Percentiles rank a stretch among this genome's conserved stretches.
Conservation (phyloP, 2,797 vertebrate genomes). For the Apogon talboti region DNA sequence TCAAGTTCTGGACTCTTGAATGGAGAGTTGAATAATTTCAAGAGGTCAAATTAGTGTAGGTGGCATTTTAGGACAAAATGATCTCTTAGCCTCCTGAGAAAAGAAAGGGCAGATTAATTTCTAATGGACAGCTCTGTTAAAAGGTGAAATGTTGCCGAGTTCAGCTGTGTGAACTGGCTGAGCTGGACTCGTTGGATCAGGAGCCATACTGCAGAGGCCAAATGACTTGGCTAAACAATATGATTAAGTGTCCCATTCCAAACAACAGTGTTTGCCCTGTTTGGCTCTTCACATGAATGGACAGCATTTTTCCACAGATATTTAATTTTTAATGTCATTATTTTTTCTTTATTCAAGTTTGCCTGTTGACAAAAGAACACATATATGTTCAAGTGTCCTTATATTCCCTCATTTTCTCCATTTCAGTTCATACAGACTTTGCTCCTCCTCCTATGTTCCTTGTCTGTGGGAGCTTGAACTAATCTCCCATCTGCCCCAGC, state of each 20-base stretch:
- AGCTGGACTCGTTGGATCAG: background rate
- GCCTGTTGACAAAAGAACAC: background rate
- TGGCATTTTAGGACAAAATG: no score
- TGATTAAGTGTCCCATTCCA: background rate
- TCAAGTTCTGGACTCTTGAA: no score
- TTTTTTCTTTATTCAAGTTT: background rate
- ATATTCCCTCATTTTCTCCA: conserved; percentile 39
- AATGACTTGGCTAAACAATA: background rate
- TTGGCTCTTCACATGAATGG: background rate
- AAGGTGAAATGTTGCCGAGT: no score
- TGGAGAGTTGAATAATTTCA: no score
- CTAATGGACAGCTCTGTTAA: no score
- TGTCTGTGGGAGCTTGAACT: conserved; percentile 76
- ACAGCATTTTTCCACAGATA: background rate
- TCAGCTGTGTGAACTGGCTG: background rate
- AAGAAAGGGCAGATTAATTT: no score
- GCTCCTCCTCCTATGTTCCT: conserved; percentile 50
- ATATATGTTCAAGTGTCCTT: conserved; percentile 26
- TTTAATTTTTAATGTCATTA: background rate
- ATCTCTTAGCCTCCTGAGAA: no score
- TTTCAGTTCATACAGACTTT: conserved; percentile 45
- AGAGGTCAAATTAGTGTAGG: no score
- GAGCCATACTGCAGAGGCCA: background rate
- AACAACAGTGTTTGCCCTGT: background rate
- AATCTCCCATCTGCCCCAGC: conserved; percentile 76